Evolutionary conservation across 1,140 invertebrate species (phyloP).

Genomic region (Platyscapa corneri): DNA sequence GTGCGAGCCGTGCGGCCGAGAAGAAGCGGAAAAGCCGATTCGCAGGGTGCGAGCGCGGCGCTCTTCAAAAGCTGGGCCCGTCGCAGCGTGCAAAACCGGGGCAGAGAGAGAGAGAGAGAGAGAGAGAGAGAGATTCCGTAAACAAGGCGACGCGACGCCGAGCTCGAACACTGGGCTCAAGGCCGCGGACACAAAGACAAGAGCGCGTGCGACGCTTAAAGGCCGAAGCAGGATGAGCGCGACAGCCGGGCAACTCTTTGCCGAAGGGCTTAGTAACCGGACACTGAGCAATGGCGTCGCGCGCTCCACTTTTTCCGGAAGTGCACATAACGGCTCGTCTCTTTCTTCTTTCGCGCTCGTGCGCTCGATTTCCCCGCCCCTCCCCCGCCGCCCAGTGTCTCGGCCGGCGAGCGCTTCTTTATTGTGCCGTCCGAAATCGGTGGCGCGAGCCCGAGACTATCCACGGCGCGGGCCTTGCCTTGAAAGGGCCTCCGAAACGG

Average conservation of each 20-base stretch:
- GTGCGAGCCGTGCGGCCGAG: neutral
- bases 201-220: neutral
- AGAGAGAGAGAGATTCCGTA: neutral
- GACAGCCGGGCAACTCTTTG: slow-evolving; percentile 64
- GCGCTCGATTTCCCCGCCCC: slow-evolving; percentile 33
- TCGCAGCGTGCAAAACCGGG: neutral
- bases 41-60: neutral
- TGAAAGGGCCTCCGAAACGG: neutral
- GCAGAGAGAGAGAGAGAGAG: neutral
- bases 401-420: neutral
- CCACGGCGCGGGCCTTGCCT: neutral
- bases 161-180: neutral
- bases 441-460: neutral
- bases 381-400: neutral
- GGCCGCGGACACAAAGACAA: neutral
- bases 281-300: slow-evolving; percentile 54
- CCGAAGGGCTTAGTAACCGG: slow-evolving; percentile 65
- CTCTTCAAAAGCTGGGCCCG: neutral
- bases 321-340: neutral
- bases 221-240: neutral
- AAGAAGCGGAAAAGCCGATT: neutral
- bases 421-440: neutral
- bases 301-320: neutral
- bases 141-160: slow-evolving; percentile 23
- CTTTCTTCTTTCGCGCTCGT: slow-evolving; percentile 27